A percentile compares a stretch with the other conserved stretches of the same genome.
phyloP scores from a whole-genome alignment of 2,113 vertebrate species.

The Mionectes macconnelli region DNA sequence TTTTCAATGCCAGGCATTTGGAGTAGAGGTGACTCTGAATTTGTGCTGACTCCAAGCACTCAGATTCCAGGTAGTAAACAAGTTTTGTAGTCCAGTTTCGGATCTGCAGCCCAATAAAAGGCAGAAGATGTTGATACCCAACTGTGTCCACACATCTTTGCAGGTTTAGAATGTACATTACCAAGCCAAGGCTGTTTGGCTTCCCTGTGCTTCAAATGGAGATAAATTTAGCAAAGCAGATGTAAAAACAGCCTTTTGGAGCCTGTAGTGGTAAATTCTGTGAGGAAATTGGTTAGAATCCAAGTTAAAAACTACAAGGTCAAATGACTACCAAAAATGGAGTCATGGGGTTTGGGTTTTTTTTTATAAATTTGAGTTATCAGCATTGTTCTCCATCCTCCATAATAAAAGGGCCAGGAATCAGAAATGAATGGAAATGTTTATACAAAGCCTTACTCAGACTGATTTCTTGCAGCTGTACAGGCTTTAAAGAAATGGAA shows the following conservation, averaged over 20 bases:
- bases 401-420: not conserved
- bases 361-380: not conserved
- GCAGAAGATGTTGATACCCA: not conserved
- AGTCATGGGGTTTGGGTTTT: not conserved
- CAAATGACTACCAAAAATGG: not conserved
- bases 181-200: not conserved
- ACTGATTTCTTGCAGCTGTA: not conserved
- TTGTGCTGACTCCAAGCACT: not conserved
- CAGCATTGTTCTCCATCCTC: not conserved
- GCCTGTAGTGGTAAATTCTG: not conserved
- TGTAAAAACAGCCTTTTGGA: slow-evolving; percentile 16
- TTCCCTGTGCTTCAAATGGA: not conserved
- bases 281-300: not conserved
- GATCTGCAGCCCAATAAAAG: not conserved
- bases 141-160: not conserved
- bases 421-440: not conserved
- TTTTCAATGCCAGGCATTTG: not conserved
- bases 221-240: not conserved
- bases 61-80: not conserved
- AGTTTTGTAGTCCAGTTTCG: not conserved
- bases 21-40: not conserved
- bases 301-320: not conserved
- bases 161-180: not conserved
- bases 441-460: not conserved
- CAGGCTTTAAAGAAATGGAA: not conserved